phyloP scores from a whole-genome alignment of 2,113 vertebrate species.

The Eulacestoma nigropectus region DNA sequence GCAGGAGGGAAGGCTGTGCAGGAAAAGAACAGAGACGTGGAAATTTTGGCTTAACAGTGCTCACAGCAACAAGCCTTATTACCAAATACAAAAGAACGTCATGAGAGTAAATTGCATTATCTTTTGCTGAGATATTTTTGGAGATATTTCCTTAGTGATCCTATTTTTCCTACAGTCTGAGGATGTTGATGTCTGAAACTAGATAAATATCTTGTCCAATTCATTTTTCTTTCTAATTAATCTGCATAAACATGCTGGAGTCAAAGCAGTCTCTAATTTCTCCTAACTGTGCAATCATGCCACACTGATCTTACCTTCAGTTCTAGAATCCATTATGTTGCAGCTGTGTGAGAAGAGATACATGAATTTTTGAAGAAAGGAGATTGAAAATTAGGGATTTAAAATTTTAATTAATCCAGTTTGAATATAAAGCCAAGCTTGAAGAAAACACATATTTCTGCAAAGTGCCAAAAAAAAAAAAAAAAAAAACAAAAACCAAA shows the following conservation, averaged over 20 bases:
- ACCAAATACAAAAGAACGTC: background rate
- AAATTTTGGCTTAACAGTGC: background rate
- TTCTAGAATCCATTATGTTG: background rate
- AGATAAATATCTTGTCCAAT: background rate
- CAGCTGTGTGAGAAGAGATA: background rate
- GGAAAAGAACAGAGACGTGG: background rate
- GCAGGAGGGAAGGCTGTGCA: background rate
- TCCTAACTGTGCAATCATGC: background rate
- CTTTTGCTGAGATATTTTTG: background rate
- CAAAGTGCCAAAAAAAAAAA: background rate
- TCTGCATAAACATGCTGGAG: background rate
- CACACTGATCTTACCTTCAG: background rate
- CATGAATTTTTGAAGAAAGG: background rate
- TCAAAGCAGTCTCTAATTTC: background rate
- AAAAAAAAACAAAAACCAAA: background rate
- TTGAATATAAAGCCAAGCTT: background rate
- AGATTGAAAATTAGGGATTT: background rate
- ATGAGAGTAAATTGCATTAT: background rate
- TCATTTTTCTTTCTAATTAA: background rate
- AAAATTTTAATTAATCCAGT: constrained; percentile 15
- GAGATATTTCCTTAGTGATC: background rate
- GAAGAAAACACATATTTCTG: background rate
- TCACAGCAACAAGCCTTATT: background rate
- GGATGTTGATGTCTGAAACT: background rate
- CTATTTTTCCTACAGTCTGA: background rate